Percentiles rank a stretch among this genome's conserved stretches.
Conservation (phyloP, 2,888 invertebrate species). For the Hemaris fuciformis region DNA sequence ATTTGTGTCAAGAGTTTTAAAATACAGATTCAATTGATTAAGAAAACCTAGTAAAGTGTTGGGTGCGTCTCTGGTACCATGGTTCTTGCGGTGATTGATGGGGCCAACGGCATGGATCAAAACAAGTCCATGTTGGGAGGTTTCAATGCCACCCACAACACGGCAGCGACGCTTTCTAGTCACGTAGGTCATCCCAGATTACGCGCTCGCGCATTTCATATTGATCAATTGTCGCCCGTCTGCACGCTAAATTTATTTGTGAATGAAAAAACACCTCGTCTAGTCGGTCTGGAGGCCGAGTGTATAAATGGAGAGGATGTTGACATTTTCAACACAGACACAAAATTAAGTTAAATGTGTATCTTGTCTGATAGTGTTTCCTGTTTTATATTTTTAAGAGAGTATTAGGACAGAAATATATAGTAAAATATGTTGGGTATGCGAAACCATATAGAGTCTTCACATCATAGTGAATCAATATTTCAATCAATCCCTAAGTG, state of each 20-base stretch:
- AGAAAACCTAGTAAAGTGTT: background rate
- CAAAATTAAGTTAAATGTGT: background rate
- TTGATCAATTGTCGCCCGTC: background rate
- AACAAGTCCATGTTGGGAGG: constrained; percentile 62
- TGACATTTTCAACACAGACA: background rate
- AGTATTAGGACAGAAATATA: background rate
- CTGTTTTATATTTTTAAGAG: background rate
- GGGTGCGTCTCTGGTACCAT: constrained; percentile 15
- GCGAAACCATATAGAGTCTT: too few species aligned
- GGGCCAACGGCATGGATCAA: constrained; percentile 60
- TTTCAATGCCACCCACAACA: constrained; percentile 51
- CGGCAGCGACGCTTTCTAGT: constrained; percentile 11
- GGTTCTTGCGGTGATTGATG: constrained; percentile 29
- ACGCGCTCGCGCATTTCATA: constrained; percentile 5
- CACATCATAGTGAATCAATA: too few species aligned
- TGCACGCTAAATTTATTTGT: constrained; percentile 3
- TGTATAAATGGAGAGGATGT: background rate
- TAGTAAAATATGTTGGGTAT: background rate
- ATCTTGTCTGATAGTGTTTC: background rate
- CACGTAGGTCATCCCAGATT: constrained; percentile 15
- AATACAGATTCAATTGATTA: background rate
- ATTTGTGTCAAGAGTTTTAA: too few species aligned
- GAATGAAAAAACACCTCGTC: constrained; percentile 12
- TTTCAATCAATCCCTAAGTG: too few species aligned
- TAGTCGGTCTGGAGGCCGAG: background rate